Conservation (phyloP, 2,113 vertebrate species). For the Crotophaga sulcirostris region DNA sequence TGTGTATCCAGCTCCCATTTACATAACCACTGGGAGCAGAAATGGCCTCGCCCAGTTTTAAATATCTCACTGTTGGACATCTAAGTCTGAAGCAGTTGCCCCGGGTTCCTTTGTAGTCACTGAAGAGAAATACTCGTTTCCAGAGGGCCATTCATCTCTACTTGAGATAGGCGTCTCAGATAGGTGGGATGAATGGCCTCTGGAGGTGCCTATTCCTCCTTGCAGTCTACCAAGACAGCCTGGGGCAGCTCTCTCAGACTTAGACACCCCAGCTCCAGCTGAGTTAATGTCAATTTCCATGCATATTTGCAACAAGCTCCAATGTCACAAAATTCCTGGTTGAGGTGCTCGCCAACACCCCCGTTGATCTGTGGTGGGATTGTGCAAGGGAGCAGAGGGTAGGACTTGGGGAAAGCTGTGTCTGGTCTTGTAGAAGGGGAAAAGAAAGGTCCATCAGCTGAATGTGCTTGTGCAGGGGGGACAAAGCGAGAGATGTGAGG, state of each 20-base stretch:
- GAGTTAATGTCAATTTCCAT: neutral
- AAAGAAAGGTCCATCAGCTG: neutral
- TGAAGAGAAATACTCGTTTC: slow-evolving; percentile 29
- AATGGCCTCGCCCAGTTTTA: slow-evolving; percentile 12
- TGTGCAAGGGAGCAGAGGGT: neutral
- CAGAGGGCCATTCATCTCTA: slow-evolving; percentile 8
- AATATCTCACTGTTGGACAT: slow-evolving; percentile 40
- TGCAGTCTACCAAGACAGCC: neutral
- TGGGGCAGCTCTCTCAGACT: neutral
- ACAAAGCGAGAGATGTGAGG: neutral
- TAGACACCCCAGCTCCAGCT: neutral
- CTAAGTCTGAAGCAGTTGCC: slow-evolving; percentile 17
- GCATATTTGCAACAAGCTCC: neutral
- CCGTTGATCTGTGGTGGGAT: neutral
- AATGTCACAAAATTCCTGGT: neutral
- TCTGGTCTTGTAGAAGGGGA: neutral
- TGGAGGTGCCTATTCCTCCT: slow-evolving; percentile 47
- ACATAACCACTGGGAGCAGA: slow-evolving; percentile 55
- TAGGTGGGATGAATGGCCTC: slow-evolving; percentile 33
- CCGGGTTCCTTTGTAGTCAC: slow-evolving; percentile 23
- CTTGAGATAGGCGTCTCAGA: slow-evolving; percentile 29
- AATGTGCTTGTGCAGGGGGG: neutral
- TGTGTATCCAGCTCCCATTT: slow-evolving; percentile 45
- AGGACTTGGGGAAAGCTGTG: neutral
- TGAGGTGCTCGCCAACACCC: neutral